These are phyloP conservation scores for Ruditapes philippinarum DNA, from an alignment of 1,140 invertebrate genomes.

Conservation along the genomic window DNA sequence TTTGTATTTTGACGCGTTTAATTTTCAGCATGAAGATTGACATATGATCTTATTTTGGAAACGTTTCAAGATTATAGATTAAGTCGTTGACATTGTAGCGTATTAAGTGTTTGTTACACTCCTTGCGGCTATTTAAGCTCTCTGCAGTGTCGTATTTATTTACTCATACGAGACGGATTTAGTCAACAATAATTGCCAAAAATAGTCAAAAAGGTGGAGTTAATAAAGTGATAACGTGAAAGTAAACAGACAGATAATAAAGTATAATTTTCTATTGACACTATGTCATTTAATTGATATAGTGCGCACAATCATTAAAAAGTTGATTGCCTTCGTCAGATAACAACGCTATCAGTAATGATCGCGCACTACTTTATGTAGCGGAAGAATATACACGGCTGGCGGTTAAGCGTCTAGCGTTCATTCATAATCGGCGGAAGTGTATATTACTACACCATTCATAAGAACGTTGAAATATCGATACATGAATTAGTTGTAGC, in stretches of 20 bases:
- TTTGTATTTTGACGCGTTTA: neutral
- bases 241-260: neutral
- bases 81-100: neutral
- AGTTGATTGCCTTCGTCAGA: neutral
- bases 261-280: neutral
- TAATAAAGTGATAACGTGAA: neutral
- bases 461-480: constrained; percentile 45
- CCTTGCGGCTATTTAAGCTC: neutral
- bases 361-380: constrained; percentile 44
- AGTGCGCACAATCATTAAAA: neutral
- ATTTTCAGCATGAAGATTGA: neutral
- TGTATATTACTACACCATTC: constrained; percentile 62
- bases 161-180: constrained; percentile 32
- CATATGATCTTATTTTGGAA: constrained; percentile 6
- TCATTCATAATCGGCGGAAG: constrained; percentile 62
- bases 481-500: constrained; percentile 44
- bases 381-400: constrained; percentile 9
- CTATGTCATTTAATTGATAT: neutral
- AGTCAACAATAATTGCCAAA: constrained; percentile 7
- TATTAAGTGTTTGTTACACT: constrained; percentile 9
- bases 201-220: constrained; percentile 32
- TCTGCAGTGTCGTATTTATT: constrained; percentile 5
- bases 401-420: neutral
- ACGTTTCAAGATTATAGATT: constrained; percentile 2
- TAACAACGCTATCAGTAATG: neutral